These are phyloP conservation scores for Yponomeuta plumbellus DNA, from an alignment of 2,888 invertebrate species.

Conservation along the genomic window DNA sequence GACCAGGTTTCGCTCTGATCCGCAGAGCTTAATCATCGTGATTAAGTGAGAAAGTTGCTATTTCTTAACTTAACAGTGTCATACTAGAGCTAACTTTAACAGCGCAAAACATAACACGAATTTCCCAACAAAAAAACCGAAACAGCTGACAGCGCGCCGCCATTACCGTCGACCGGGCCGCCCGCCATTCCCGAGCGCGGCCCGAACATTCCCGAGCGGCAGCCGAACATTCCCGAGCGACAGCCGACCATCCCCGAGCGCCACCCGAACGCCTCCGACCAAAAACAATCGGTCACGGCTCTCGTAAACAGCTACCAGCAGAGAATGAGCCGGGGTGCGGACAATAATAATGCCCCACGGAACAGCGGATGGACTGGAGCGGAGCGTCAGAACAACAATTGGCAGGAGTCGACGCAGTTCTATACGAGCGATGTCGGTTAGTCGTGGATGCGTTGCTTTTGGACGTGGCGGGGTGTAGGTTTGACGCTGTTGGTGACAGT, in stretches of 20 bases:
- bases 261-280: conserved; percentile 20
- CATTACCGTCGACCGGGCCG: conserved; percentile 50
- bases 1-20: too few species aligned
- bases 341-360: conserved; percentile 36
- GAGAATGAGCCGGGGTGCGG: conserved; percentile 42
- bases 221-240: conserved; percentile 42
- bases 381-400: conserved; percentile 48
- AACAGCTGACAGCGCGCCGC: conserved; percentile 46
- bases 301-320: conserved; percentile 67
- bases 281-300: conserved; percentile 55
- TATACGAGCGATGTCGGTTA: conserved; percentile 67
- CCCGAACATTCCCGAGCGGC: conserved; percentile 35
- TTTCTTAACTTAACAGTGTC: too few species aligned
- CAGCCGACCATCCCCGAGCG: conserved; percentile 29
- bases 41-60: too few species aligned
- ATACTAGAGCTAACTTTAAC: not conserved
- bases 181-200: conserved; percentile 31
- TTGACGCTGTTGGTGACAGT: not conserved
- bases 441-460: conserved; percentile 28
- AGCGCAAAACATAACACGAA: not conserved
- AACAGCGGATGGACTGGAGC: conserved; percentile 30
- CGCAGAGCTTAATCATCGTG: too few species aligned
- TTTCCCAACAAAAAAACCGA: conserved; percentile 20
- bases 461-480: conserved; percentile 13
- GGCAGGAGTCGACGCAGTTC: conserved; percentile 61